Conservation (phyloP, 2,797 vertebrate species). For the Anas capensis region DNA sequence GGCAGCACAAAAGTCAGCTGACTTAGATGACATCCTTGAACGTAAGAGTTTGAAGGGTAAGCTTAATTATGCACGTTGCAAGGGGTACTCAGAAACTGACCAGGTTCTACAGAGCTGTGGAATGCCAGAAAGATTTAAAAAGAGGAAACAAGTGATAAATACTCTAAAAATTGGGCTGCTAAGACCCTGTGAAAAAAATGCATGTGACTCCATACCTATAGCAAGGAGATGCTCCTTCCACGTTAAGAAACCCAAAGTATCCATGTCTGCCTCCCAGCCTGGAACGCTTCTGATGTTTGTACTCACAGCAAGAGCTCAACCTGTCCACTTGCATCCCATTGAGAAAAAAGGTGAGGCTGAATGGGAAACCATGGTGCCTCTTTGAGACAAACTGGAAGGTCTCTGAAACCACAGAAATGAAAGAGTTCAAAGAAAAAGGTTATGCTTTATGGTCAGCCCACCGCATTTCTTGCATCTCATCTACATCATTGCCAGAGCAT, state of each 20-base stretch:
- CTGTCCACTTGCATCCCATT: slow-evolving; percentile 92
- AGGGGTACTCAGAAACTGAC: background rate
- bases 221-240: slow-evolving; percentile 91
- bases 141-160: background rate
- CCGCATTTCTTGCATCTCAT: background rate
- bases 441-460: background rate
- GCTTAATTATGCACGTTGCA: background rate
- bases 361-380: slow-evolving; percentile 92
- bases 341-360: slow-evolving; percentile 95
- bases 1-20: background rate
- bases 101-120: background rate
- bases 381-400: slow-evolving; percentile 90
- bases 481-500: background rate
- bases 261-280: slow-evolving; percentile 86
- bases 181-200: background rate
- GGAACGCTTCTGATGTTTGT: slow-evolving; percentile 86
- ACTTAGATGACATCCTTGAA: no score
- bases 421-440: background rate
- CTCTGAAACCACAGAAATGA: slow-evolving; percentile 78
- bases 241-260: slow-evolving; percentile 87
- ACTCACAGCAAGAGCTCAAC: slow-evolving; percentile 96
- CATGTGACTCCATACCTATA: slow-evolving; percentile 85
- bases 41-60: background rate
- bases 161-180: background rate
- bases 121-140: background rate